Percentiles rank a stretch among this genome's conserved stretches.
These are phyloP conservation scores for Melieria crassipennis DNA, from an alignment of 2,888 invertebrate species.

Conservation along the genomic window DNA sequence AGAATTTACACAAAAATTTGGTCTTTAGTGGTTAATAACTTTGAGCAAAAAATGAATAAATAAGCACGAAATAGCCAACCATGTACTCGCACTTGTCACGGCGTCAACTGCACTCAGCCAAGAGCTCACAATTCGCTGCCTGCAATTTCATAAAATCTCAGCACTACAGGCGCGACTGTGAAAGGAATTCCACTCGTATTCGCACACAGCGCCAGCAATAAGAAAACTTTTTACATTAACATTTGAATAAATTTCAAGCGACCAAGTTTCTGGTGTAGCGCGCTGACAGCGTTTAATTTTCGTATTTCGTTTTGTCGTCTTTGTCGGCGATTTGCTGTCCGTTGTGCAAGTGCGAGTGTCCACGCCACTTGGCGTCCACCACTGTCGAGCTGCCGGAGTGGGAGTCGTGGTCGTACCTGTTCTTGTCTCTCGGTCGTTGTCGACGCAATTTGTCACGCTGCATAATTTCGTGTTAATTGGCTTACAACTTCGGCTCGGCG, in stretches of 20 bases:
- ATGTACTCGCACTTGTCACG: no score
- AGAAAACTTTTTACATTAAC: conserved; percentile 23
- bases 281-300: conserved; percentile 2
- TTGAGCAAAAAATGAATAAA: no score
- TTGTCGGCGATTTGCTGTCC: neutral
- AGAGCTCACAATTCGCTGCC: no score
- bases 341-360: neutral
- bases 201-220: neutral
- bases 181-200: neutral
- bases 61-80: no score
- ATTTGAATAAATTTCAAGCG: conserved; percentile 18
- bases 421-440: neutral
- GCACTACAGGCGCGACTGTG: no score
- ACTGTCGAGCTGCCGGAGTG: no score
- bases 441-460: neutral
- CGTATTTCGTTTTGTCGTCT: neutral
- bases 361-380: neutral
- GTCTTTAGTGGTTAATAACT: no score
- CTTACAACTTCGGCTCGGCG: neutral
- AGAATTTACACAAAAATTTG: no score
- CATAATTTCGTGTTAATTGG: conserved; percentile 15
- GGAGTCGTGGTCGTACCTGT: neutral
- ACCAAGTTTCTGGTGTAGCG: neutral
- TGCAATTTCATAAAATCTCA: no score
- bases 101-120: no score